Base-by-base conservation (phyloP, 2,888 invertebrate species). In the Lasioglossum figueresi region DNA sequence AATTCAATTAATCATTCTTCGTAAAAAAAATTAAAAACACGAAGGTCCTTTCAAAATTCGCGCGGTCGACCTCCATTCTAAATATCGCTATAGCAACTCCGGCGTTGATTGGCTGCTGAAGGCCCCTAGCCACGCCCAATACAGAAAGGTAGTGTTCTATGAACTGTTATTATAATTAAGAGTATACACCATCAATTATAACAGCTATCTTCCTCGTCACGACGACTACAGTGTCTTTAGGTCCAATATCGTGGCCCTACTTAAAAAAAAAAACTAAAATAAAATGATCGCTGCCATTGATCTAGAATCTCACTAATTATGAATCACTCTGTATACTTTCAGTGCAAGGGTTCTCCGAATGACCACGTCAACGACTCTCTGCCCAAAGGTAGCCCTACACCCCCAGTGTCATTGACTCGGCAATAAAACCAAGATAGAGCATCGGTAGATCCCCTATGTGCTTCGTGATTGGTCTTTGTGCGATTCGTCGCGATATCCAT, bases 381-480 rank as follows among this genome's bases (percentile, higher is more conserved):
- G 66, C 48, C 72, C 34, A 43, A 4, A 14, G 66, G 37, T 14
- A 76, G 31, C 27, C 43, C 14, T 14, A 34, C 48, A 59, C 14
- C 59, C 31, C 45, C 48, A 27, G 48, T 34, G 72, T 73, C 31
- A 31, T 19, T 23, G 63, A 75, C 48, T 59, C 27, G 56, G 56
- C 56, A 34, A 76, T 66, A 72, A 79, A 83, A 84, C n/a, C 63
- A 63, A 43, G 71, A 74, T 77, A 63, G 31, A 59, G 74, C 45
- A 76, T 40, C 31, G 27, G 19, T 12, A 34, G 83, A 80, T 77
- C 79, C 70, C 31, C 16, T 73, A 52, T 63, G 84, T 84, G 80
- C 74, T 75, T 77, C 34, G 75, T 80, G 84, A 77, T 80, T 85
- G 74, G 80, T 80, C 75, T 84, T 85, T 85, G 85, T 85, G 85